Evolutionary conservation across 1,140 invertebrate genomes (phyloP), one percentile per base, ranked within the genome.

Genomic region (Bombus pascuorum): DNA sequence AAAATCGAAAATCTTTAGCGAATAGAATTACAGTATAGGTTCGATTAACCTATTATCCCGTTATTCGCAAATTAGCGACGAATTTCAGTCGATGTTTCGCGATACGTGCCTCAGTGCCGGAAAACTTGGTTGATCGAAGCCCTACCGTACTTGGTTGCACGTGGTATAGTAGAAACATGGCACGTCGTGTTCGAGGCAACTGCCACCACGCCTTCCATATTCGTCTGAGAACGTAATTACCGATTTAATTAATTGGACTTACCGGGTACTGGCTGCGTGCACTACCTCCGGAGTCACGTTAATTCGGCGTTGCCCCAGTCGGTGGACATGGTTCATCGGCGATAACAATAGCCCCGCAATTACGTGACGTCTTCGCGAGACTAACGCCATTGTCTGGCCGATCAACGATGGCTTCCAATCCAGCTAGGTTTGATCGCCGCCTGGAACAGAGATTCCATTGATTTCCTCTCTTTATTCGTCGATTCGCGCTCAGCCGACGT

Each of bases 241-340:
- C 89, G 90, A 77, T 89, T 87, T 86, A 91, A 91, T 91, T 87
- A 87, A 85, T 91, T 87, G 78, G 42, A 84, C 86, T 89, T 85
- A 81, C 81, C 57, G 57, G 15, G 47, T 53, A 22, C 47, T 9
- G 44, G 53, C 79, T 65, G 59, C 74, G 47, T 86, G 83, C 39
- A 47, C 12, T 62, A n/a, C 37, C 47, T 42, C 62, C 62, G 47
- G 32, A 77, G 72, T 65, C 70, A 32, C 75, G 86, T 53, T 73
- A 53, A 84, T 53, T 53, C 47, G 47, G 18, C 47, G 18, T 22
- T 22, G 47, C 47, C 6, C 34, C 79, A 53, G 82, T 37, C 44
- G n/a, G 37, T 80, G 81, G 66, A 76, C 77, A 39, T 32, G 68
- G 18, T 75, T 70, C 53, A 57, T 44, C 42, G 44, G 37, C 53